Evolutionary conservation across 2,888 invertebrate species (phyloP), one percentile per base, ranked within the genome.

Genomic region (Aromia moschata): DNA sequence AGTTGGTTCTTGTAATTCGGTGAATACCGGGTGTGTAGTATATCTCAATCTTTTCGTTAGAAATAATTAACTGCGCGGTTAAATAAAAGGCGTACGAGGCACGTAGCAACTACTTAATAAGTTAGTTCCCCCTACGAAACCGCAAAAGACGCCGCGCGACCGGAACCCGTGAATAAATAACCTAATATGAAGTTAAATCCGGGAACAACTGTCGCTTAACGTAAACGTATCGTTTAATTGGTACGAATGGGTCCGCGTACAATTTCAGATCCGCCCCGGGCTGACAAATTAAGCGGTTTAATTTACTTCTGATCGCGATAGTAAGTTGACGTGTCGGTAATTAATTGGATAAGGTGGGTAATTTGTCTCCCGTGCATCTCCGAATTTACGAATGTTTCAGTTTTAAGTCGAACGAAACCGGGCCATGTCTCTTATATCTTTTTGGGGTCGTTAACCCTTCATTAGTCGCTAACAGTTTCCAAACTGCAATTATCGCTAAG

Each of bases 281-380:
- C 73, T 74, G 74, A 75, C 74, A 74, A 75, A 75, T 75, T 74
- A 73, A 70, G 65, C 73, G 63, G 70, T 70, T 72, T 75, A 75
- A 75, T 75, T 72, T 74, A 73, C 74, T 73, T 74, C 72, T 73
- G 74, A 75, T 75, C 72, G 71, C 67, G 75, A 75, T 74, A 73
- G 64, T 69, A 70, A 70, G 69, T 71, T 73, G 73, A 73, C 73
- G 65, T 69, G 67, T 67, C 59, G 63, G 61, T 70, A 64, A 70
- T 72, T 69, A 71, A 72, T 70, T 65, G 64, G 68, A 61, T 62
- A 63, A 67, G 68, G 61, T 55, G 56, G 57, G 63, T 64, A 65
- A 73, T 71, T 72, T 69, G 70, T 71, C 70, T 70, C 14, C 20
- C 49, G 38, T 33, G 64, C 60, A 44, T 38, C 55, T 55, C 46